A percentile compares a stretch with the other conserved stretches of the same genome.
Evolutionary conservation across 2,113 vertebrate genomes (phyloP).

Genomic region (Amblyornis subalaris): DNA sequence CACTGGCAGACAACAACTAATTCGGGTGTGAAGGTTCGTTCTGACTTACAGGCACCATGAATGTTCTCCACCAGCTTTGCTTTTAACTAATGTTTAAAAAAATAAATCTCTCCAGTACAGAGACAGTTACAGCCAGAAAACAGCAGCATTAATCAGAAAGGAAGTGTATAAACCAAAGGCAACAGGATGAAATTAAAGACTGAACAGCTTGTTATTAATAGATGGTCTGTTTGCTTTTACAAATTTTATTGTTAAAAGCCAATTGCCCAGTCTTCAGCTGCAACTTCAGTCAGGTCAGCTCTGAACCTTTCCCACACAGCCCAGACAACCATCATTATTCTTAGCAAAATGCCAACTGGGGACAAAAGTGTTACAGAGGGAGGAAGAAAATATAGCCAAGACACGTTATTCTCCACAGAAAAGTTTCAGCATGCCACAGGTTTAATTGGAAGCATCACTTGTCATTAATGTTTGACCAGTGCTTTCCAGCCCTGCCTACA

Average conservation of each 20-base stretch:
- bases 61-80: background rate
- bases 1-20: background rate
- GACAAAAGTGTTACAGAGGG: background rate
- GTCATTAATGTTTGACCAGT: background rate
- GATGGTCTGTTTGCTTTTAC: background rate
- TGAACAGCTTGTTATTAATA: slow-evolving; percentile 21
- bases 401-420: rapidly evolving
- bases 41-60: rapidly evolving
- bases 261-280: background rate
- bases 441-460: background rate
- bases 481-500: background rate
- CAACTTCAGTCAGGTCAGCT: background rate
- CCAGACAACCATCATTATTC: background rate
- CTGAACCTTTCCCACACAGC: background rate
- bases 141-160: background rate
- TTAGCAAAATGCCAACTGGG: background rate
- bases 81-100: background rate
- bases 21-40: background rate
- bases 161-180: slow-evolving; percentile 6
- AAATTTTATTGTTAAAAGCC: background rate
- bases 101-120: background rate
- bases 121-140: background rate
- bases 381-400: background rate
- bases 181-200: slow-evolving; percentile 12
- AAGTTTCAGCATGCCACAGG: background rate